Conservation (phyloP, 2,113 vertebrate species). For the Nerophis ophidion region DNA sequence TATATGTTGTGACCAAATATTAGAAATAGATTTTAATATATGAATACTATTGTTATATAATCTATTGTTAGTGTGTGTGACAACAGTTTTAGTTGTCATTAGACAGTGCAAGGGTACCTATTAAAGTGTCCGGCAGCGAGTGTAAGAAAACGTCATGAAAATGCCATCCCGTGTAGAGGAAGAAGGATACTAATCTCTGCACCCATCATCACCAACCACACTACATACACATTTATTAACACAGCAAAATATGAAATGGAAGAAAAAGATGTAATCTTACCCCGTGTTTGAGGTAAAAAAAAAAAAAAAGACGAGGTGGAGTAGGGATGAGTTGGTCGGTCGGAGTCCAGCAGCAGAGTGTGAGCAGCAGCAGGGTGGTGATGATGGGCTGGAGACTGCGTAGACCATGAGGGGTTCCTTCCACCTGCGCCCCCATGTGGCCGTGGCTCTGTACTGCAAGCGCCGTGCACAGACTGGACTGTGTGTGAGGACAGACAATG, state of each 20-base stretch:
- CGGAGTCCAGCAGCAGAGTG: constrained; percentile 5
- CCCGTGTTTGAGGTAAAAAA: constrained; percentile 13
- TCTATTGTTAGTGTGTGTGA: no score
- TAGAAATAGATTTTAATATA: no score
- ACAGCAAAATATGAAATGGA: neutral
- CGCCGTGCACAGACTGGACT: no score
- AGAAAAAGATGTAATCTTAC: constrained; percentile 23
- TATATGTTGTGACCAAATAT: no score
- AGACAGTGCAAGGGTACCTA: no score
- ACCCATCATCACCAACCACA: neutral
- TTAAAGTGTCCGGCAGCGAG: no score
- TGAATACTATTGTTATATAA: no score
- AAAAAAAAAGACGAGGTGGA: constrained; percentile 14
- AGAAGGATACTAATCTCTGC: no score
- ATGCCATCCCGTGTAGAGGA: no score
- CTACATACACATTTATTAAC: neutral
- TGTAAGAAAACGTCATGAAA: no score
- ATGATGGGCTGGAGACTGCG: constrained; percentile 59
- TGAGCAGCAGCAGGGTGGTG: constrained; percentile 13
- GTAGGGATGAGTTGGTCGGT: neutral
- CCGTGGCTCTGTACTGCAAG: constrained; percentile 4
- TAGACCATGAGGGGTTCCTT: constrained; percentile 14
- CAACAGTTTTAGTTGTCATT: no score
- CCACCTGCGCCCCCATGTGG: constrained; percentile 49
- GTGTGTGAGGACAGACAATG: no score